A percentile compares a stretch with the other conserved stretches of the same genome.
phyloP scores from a whole-genome alignment of 1,140 invertebrate genomes.

The Mya arenaria region DNA sequence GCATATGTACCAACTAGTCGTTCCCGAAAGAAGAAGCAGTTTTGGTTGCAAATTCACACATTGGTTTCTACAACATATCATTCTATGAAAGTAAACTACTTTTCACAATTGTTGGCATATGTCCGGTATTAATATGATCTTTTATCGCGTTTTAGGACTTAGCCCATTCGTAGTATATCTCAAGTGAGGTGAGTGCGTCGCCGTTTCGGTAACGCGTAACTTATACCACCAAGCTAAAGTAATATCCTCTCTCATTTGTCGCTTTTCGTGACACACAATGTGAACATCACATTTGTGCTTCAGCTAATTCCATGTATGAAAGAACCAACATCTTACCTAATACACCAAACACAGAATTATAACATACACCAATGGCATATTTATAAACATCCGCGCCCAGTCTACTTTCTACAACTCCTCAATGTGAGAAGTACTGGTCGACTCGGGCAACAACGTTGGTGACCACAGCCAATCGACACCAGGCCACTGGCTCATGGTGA shows the following conservation, averaged over 20 bases:
- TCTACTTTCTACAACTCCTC: constrained; percentile 82
- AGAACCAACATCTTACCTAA: constrained; percentile 93
- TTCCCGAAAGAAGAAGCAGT: constrained; percentile 48
- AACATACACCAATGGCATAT: constrained; percentile 91
- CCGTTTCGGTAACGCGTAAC: constrained; percentile 90
- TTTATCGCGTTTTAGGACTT: constrained; percentile 87
- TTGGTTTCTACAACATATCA: not conserved
- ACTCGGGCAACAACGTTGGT: constrained; percentile 83
- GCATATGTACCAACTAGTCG: constrained; percentile 57
- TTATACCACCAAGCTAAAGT: constrained; percentile 94
- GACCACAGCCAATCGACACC: constrained; percentile 89
- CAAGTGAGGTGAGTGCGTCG: constrained; percentile 90
- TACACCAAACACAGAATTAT: constrained; percentile 92
- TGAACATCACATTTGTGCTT: constrained; percentile 86
- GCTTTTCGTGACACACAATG: constrained; percentile 86
- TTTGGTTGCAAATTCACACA: not conserved
- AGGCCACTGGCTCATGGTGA: constrained; percentile 88
- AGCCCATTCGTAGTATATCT: constrained; percentile 93
- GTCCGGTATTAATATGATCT: constrained; percentile 7
- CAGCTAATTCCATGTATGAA: constrained; percentile 84
- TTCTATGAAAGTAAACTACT: constrained; percentile 29
- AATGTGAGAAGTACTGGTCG: constrained; percentile 69
- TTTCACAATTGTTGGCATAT: constrained; percentile 36
- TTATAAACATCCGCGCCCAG: constrained; percentile 93
- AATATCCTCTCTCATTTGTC: constrained; percentile 86